phyloP scores from a whole-genome alignment of 2,797 vertebrate genomes.

The Lacerta viridis region DNA sequence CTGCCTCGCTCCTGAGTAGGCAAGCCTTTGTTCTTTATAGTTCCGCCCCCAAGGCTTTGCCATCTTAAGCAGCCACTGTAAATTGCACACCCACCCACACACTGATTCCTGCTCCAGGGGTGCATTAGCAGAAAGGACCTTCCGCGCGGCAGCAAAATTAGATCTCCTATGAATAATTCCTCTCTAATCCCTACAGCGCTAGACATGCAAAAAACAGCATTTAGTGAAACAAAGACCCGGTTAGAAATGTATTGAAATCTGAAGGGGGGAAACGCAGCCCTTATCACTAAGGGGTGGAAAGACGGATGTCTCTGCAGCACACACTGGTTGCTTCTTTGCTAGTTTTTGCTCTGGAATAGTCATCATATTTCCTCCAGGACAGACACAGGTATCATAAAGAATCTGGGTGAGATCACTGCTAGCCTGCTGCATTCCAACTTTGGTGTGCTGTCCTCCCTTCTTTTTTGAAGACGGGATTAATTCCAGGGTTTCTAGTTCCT shows the following conservation, averaged over 20 bases:
- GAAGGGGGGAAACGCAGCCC: neutral
- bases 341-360: too few species aligned
- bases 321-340: neutral
- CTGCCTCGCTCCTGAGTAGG: conserved; percentile 18
- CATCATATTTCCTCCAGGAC: neutral
- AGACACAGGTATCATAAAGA: neutral
- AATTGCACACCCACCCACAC: conserved; percentile 48
- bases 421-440: neutral
- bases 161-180: conserved; percentile 40
- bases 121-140: conserved; percentile 49
- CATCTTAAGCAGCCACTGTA: conserved; percentile 64
- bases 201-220: neutral
- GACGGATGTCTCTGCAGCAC: neutral
- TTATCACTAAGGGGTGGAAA: neutral
- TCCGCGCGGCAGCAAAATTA: conserved; percentile 34
- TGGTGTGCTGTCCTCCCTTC: neutral
- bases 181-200: conserved; percentile 7
- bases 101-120: conserved; percentile 51
- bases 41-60: conserved; percentile 51
- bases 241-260: neutral
- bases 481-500: neutral
- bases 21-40: conserved; percentile 53
- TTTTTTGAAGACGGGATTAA: neutral
- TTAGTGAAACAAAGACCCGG: conserved; percentile 21
- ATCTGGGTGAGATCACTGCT: neutral